Base-by-base conservation (phyloP, 2,113 vertebrate genomes). In the Colaptes auratus region DNA sequence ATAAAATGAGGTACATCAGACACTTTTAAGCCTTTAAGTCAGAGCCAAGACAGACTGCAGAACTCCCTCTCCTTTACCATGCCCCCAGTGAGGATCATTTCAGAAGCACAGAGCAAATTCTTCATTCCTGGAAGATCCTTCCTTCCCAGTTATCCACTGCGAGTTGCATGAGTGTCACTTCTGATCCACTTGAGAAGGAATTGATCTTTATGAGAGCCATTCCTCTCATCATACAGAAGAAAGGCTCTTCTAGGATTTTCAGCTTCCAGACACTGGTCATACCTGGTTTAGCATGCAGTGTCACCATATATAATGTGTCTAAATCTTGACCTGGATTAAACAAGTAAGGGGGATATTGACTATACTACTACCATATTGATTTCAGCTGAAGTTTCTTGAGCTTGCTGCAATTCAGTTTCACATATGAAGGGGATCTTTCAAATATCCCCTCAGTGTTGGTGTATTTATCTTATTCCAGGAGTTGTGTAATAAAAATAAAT, bases 241-340 rank as follows among this genome's bases (percentile, higher is more conserved):
- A 53, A n/a, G 66, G 2, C 8, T 87, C 30, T 79, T 15, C 30
- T 7, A 18, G 20, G 7, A 33, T 77, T 89, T 71, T 39, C 71
- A 70, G 50, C 16, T 89, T 87, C 48, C 79, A 83, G 56, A 53
- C 15, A 14, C 33, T 28, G 31, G 56, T 52, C 90, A 61, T 59
- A 48, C 12, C 58, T 75, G 8, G 66, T 67, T 91, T 91, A 63
- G 55, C 44, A 96, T 82, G 52, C 70, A 76, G 25, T 35, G 52
- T 84, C 86, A 92, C 61, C 17, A 7, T 18, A 16, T 24, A 15
- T 42, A 65, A 71, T 77, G 66, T 91, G 67, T 86, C 80, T 80
- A 91, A 76, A 89, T 77, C 87, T 56, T 82, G 70, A 28, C 56
- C 56, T 35, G 46, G 78, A 92, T 94, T 92, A 95, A 82, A 73